phyloP scores from a whole-genome alignment of 2,888 invertebrate genomes.

The Apamea sordens region DNA sequence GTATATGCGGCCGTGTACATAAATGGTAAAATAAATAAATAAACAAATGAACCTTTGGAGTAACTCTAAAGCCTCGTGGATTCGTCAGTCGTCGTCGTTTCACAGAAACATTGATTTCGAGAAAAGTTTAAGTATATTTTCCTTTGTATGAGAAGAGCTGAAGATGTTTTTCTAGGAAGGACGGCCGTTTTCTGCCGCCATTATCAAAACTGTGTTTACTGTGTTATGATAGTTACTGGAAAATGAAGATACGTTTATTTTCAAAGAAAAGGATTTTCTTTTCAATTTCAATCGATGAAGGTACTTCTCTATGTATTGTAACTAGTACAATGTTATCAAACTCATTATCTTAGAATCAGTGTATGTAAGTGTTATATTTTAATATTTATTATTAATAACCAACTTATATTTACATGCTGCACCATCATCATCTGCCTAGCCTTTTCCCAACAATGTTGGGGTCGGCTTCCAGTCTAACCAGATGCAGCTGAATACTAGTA shows the following conservation, averaged over 20 bases:
- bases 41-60: neutral
- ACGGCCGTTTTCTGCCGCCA: neutral
- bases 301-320: neutral
- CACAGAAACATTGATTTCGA: constrained; percentile 3
- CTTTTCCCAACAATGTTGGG: too few species aligned
- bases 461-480: too few species aligned
- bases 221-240: too few species aligned
- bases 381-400: too few species aligned
- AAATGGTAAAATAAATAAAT: too few species aligned
- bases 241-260: neutral
- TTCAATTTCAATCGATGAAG: neutral
- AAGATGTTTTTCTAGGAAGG: neutral
- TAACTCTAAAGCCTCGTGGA: neutral
- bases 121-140: constrained; percentile 5
- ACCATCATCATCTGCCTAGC: too few species aligned
- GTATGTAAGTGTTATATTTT: neutral
- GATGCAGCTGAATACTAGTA: too few species aligned
- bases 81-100: too few species aligned
- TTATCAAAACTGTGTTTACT: neutral
- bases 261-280: too few species aligned
- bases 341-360: neutral
- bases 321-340: neutral
- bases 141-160: neutral
- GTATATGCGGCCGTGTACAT: too few species aligned
- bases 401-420: too few species aligned